Evolutionary conservation across 2,113 vertebrate species (phyloP), one percentile per base, ranked within the genome.

Genomic region (Larimichthys crocea): DNA sequence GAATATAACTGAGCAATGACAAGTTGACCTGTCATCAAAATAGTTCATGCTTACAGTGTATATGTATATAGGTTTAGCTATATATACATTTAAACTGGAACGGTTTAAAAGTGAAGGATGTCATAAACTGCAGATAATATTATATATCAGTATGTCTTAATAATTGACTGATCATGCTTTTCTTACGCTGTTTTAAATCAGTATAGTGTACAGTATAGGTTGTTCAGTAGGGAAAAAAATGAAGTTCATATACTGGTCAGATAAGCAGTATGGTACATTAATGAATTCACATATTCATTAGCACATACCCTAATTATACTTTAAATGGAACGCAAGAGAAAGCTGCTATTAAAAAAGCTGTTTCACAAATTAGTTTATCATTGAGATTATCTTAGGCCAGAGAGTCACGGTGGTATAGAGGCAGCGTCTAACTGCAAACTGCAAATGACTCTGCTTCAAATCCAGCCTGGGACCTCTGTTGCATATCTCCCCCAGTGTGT

Each of bases 1-100:
- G 31, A 52, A 60, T 19, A 81, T 55, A 40, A 31, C 19, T 26
- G 50, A 57, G 19, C 61, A 57, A 40, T 73, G 35, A 49, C 35
- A 72, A 24, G 24, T n/a, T 10, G 35, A 49, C 52, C 60, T 59
- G 16, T n/a, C 7, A 59, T 66, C 20, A 40, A 24, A 55, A 48
- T 56, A 40, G 67, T 72, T 57, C 10, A 40, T 40, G 7, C 35
- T 40, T 40, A 40, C 35, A 40, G 35, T 40, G 35, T 40, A 40
- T 40, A 40, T 8, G 7, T 40, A 40, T 40, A 8, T 40, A 40
- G 35, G 35, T 40, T 40, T 40, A 35, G 35, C 35, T 35, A 9
- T 35, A 35, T 35, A 35, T 73, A 20, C 44, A 49, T 61, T n/a
- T 16, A 44, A 46, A 42, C 26, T 19, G 19, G 11, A 50, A 67